Evolutionary conservation across 1,140 invertebrate species (phyloP), one percentile per base, ranked within the genome.

Genomic region (Zaprionus africanus): DNA sequence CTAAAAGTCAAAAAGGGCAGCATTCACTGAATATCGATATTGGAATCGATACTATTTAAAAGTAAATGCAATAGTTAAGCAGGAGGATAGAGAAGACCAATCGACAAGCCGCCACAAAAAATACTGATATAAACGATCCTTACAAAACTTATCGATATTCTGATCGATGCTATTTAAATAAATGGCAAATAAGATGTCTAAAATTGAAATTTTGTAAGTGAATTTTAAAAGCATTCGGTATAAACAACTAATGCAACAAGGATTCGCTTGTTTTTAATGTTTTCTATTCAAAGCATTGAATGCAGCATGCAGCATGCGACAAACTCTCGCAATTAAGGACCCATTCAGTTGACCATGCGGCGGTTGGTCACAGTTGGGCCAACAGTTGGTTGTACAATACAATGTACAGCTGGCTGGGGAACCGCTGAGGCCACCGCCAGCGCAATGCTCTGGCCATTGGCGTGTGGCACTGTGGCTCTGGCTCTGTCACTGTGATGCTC

Each of bases 311-410:
- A 6, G 26, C 31, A n/a, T 19, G 53, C 15, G 12, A n/a, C 31
- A n/a, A 28, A 38, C 46, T 13, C 12, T 36, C 36, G 70, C 74
- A 87, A 87, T 87, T 79, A 88, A 53, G n/a, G 57, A 46, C 31
- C 61, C 67, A 88, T 88, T 83, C 84, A 87, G 71, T 41, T 65
- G 63, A 59, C 64, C 60, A 56, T 51, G 74, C 59, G 59, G 26
- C 12, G 34, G 19, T 22, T 71, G 67, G 60, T 60, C 54, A 15
- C 73, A 76, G 73, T 63, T 76, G 65, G 70, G 72, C 73, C 83
- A 87, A 87, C 83, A 87, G 83, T 87, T 87, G 83, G 83, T 87
- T 87, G 80, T 69, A 79, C 73, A 87, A 65, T 69, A 79, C 73
- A 87, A 65, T 87, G 77, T 69, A 79, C 69, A 87, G 68, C 77